Conservation (phyloP, 2,888 invertebrate genomes). For the Danaus chrysippus region DNA sequence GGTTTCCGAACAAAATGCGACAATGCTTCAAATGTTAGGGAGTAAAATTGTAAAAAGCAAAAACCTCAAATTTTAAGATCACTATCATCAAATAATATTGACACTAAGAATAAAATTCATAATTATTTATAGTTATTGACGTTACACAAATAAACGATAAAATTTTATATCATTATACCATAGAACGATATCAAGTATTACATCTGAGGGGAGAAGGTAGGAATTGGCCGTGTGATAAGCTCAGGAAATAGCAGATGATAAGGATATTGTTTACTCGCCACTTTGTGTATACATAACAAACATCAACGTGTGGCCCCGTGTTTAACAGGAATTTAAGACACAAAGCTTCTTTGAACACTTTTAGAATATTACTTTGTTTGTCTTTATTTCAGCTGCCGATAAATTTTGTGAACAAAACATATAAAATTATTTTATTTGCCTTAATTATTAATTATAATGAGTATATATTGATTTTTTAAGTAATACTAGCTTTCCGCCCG, state of each 20-base stretch:
- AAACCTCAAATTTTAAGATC: no score
- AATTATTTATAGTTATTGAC: not conserved
- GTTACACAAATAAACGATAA: conserved; percentile 5
- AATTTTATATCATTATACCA: conserved; percentile 1
- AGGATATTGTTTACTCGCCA: conserved; percentile 16
- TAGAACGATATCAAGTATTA: conserved; percentile 3
- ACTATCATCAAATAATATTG: no score
- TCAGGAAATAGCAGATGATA: conserved; percentile 26
- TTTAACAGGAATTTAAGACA: conserved; percentile 2
- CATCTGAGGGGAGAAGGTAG: conserved; percentile 3
- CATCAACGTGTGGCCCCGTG: conserved; percentile 16
- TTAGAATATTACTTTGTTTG: not conserved
- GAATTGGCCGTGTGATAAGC: conserved; percentile 11
- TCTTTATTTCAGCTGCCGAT: not conserved
- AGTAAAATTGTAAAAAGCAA: no score
- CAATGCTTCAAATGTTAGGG: no score
- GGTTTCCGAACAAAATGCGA: no score
- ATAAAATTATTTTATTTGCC: no score
- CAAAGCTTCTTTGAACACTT: conserved; percentile 1
- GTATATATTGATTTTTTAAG: no score
- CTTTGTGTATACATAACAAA: conserved; percentile 19
- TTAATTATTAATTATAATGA: no score
- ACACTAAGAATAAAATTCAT: not conserved
- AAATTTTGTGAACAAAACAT: no score
- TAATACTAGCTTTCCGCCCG: no score